Evolutionary conservation across 1,140 invertebrate species (phyloP), one percentile per base, ranked within the genome.

Genomic region (Platorchestia sp.): DNA sequence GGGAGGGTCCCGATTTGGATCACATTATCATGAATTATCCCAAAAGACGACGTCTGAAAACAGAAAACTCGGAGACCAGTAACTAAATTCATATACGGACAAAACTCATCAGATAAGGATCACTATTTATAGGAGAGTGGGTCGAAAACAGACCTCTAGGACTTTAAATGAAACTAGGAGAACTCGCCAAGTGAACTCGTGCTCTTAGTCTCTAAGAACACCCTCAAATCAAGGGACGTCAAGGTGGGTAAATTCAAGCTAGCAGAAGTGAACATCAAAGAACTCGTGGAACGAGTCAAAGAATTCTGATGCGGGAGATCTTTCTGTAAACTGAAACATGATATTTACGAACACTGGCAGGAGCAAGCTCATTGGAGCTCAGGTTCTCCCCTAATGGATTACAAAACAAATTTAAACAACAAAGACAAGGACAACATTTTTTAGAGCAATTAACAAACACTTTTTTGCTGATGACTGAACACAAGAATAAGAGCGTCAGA

Each of bases 91-190:
- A 42, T 42, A 89, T 89, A 89, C 87, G 87, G 87, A 43, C 87
- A 89, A 44, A 93, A 93, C 91, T 93, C 43, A 93, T 93, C 91
- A 45, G 91, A 93, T 93, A 93, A 93, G 43, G 41, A 5, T 47
- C 19, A 36, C 91, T 45, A 93, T 93, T 93, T 45, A 93, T 93
- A 44, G 91, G 44, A 93, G 91, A 45, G 91, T 93, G 91, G 91
- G 91, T 93, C 91, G 44, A 93, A 93, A 93, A 93, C 91, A 93
- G 14, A 75, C 36, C 36, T 75, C 59, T 75, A 75, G 36, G 59
- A 10, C 14, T 75, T 75, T 75, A 75, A 75, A 75, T 75, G 10
- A 75, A 75, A 75, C 59, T 75, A 75, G 59, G 36, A 75, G 27
- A 75, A 36, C 3, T 19, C 1, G 59, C 10, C 59, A 36, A 75